Percentiles rank a stretch among this genome's conserved stretches.
These are phyloP conservation scores for Mesoclemmys tuberculata DNA, from an alignment of 2,113 vertebrate species.

Conservation along the genomic window DNA sequence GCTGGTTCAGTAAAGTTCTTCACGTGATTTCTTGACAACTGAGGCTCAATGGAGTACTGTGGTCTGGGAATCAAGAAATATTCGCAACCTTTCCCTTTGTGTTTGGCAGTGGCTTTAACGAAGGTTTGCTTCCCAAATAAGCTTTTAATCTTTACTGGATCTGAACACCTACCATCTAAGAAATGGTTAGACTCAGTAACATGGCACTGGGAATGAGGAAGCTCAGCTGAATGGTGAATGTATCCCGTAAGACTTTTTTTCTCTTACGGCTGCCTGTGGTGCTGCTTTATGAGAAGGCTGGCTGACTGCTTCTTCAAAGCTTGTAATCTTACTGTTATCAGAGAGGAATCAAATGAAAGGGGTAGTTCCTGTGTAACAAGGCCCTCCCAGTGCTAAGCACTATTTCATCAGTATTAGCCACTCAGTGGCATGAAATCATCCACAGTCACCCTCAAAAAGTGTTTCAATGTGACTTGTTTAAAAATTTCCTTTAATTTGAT, in stretches of 20 bases:
- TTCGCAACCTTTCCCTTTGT: background rate
- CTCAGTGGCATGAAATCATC: background rate
- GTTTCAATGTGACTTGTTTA: background rate
- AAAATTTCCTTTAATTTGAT: background rate
- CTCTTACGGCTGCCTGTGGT: constrained; percentile 1
- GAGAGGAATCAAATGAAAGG: background rate
- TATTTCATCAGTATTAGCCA: background rate
- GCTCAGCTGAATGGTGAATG: background rate
- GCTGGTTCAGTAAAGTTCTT: background rate
- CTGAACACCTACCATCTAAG: background rate
- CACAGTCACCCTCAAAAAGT: background rate
- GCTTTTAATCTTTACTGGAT: background rate
- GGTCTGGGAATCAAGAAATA: background rate
- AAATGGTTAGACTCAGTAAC: constrained; percentile 1
- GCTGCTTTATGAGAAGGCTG: background rate
- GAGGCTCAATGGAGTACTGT: background rate
- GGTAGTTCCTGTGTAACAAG: background rate
- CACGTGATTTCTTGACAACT: background rate
- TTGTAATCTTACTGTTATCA: constrained; percentile 11
- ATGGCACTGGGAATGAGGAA: background rate
- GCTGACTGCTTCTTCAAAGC: background rate
- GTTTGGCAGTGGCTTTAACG: constrained; percentile 6
- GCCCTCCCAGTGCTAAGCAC: constrained; percentile 3
- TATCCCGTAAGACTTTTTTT: constrained; percentile 14
- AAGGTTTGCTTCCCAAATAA: constrained; percentile 35